Percentiles rank a stretch among this genome's conserved stretches.
phyloP scores from a whole-genome alignment of 2,797 vertebrate genomes.

The Oceanodroma leucorhoa region DNA sequence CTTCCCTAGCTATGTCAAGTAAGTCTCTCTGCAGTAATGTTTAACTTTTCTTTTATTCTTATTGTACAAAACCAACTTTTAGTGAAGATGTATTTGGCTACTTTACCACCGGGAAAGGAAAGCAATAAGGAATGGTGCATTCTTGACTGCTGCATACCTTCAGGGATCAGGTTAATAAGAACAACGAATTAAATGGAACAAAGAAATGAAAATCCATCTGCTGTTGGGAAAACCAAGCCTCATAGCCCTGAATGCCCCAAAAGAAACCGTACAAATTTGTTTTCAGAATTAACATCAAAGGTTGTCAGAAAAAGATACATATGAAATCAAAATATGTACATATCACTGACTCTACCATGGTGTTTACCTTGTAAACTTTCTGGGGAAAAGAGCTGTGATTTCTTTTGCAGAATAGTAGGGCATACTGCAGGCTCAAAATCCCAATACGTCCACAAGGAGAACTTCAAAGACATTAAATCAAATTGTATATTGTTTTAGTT shows the following conservation, averaged over 20 bases:
- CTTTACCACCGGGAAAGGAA: neutral
- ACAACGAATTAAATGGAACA: slow-evolving; percentile 27
- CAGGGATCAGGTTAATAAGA: slow-evolving; percentile 38
- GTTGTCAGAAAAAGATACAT: neutral
- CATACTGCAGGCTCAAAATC: neutral
- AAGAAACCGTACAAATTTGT: slow-evolving; percentile 8
- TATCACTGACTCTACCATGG: neutral
- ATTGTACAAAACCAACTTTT: neutral
- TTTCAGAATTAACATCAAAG: slow-evolving; percentile 13
- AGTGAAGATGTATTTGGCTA: slow-evolving; percentile 16
- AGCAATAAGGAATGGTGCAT: neutral
- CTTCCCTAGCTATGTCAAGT: neutral
- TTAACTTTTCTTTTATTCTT: neutral
- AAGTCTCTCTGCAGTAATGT: neutral
- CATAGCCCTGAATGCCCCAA: neutral
- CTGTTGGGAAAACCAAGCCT: slow-evolving; percentile 35
- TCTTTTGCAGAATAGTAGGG: neutral
- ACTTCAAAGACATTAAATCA: neutral
- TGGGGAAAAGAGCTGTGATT: neutral
- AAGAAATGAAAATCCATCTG: slow-evolving; percentile 49
- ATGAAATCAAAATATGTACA: neutral
- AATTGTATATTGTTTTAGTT: neutral
- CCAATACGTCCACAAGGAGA: neutral
- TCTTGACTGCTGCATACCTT: neutral
- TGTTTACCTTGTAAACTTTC: neutral